A percentile compares a stretch with the other conserved stretches of the same genome.
Conservation (phyloP, 2,797 vertebrate genomes). For the Cheirogaleus major region DNA sequence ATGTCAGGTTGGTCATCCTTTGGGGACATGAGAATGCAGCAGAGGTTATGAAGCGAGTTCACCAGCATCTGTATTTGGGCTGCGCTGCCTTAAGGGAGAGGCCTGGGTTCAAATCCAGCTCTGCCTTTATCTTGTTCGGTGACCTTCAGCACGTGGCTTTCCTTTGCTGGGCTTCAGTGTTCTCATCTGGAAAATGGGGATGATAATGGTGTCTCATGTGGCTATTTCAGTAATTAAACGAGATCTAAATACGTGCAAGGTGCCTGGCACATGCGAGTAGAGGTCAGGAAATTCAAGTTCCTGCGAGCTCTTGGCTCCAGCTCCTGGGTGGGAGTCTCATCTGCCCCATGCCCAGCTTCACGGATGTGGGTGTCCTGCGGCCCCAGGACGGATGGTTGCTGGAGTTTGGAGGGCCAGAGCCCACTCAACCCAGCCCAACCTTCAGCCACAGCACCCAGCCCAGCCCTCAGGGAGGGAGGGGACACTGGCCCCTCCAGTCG, state of each 20-base stretch:
- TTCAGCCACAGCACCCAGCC: background rate
- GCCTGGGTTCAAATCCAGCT: background rate
- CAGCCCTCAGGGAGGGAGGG: background rate
- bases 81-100: too few relatives aligned
- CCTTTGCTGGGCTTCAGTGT: background rate
- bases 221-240: background rate
- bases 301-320: background rate
- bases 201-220: accelerated
- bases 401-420: background rate
- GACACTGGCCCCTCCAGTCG: background rate
- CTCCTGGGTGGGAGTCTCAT: background rate
- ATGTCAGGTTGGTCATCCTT: background rate
- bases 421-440: background rate
- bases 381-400: background rate
- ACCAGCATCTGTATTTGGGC: background rate
- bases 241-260: background rate
- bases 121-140: background rate
- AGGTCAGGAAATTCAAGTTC: background rate
- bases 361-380: background rate
- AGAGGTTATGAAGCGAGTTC: background rate
- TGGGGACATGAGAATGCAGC: background rate
- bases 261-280: background rate
- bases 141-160: background rate
- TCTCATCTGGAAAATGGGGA: background rate
- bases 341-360: background rate